phyloP scores from a whole-genome alignment of 2,888 invertebrate genomes.

The Nomada fabriciana region DNA sequence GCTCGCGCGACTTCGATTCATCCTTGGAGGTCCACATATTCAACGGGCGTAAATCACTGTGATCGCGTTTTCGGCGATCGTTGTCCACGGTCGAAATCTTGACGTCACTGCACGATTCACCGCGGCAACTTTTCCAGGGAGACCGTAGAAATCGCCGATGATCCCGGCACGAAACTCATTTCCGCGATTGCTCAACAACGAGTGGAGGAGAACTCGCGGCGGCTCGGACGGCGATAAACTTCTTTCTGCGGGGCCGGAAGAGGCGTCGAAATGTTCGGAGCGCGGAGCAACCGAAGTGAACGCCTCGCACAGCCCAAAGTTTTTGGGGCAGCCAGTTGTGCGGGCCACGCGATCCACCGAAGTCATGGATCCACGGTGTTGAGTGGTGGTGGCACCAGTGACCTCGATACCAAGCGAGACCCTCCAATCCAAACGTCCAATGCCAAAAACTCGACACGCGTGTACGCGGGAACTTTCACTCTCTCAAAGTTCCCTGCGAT shows the following conservation, averaged over 20 bases:
- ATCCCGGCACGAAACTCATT: background rate
- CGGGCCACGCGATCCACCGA: constrained; percentile 76
- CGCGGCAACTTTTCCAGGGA: background rate
- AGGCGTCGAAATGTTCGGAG: constrained; percentile 55
- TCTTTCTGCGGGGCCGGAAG: constrained; percentile 61
- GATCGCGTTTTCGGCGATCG: background rate
- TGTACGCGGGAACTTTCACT: constrained; percentile 73
- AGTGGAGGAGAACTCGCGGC: background rate
- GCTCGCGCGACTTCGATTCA: background rate
- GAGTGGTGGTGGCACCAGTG: constrained; percentile 82
- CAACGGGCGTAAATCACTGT: background rate
- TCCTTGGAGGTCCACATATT: background rate
- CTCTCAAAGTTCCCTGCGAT: constrained; percentile 59
- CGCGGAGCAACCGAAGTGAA: constrained; percentile 72
- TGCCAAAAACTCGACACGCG: constrained; percentile 80
- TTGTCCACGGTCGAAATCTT: background rate
- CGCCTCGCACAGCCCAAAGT: constrained; percentile 72
- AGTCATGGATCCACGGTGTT: constrained; percentile 70
- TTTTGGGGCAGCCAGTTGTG: constrained; percentile 75
- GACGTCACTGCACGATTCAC: constrained; percentile 34
- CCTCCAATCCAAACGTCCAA: constrained; percentile 81
- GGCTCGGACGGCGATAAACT: background rate
- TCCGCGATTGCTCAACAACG: constrained; percentile 5
- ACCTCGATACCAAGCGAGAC: constrained; percentile 82
- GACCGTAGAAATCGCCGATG: background rate